These are phyloP conservation scores for Acanthosepion esculentum DNA, from an alignment of 2,888 invertebrate genomes.

Conservation along the genomic window DNA sequence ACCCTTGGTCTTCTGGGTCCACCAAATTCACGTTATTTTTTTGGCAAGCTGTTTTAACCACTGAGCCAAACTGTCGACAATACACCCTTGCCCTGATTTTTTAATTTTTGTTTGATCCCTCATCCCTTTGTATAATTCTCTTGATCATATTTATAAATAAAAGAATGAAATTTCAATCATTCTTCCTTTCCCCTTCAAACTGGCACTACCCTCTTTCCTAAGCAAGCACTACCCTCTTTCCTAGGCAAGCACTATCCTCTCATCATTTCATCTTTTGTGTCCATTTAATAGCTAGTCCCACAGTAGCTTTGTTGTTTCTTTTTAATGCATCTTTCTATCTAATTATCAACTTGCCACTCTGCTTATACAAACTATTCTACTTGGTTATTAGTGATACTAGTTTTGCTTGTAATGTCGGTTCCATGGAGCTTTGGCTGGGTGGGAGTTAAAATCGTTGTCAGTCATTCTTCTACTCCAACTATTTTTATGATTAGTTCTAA, in stretches of 20 bases:
- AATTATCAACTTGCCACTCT: background rate
- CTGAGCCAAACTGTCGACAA: too few relatives aligned
- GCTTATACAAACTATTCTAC: background rate
- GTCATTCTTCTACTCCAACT: too few relatives aligned
- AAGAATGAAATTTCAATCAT: background rate
- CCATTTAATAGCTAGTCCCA: background rate
- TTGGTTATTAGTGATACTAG: background rate
- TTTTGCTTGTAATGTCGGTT: background rate
- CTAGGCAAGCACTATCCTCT: background rate
- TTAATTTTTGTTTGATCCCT: background rate
- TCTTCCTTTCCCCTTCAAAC: background rate
- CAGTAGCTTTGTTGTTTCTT: background rate
- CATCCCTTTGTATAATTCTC: background rate
- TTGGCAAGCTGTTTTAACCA: too few relatives aligned
- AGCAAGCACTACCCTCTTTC: background rate
- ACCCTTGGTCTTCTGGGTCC: background rate
- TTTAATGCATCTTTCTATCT: background rate
- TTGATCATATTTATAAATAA: background rate
- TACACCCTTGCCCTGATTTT: background rate
- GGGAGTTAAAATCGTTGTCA: too few relatives aligned
- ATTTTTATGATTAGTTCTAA: background rate
- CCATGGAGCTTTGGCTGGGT: background rate
- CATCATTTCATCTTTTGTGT: slow-evolving; percentile 13
- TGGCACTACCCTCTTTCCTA: background rate
- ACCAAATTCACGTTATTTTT: too few relatives aligned